Conservation (phyloP, 2,888 invertebrate species). For the Euzophera pinguis region DNA sequence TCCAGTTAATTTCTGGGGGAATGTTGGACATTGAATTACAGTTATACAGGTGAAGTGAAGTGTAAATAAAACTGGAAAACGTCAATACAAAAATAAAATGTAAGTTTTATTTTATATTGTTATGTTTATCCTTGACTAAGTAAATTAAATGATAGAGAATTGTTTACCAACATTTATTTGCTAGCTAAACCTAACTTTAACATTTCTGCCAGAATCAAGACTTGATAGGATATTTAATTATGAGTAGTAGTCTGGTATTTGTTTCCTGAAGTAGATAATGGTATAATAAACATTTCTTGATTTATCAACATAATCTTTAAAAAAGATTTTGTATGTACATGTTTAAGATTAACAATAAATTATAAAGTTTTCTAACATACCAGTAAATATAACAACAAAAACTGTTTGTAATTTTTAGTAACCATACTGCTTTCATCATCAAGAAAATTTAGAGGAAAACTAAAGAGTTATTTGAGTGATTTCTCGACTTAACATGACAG, state of each 20-base stretch:
- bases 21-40: not conserved
- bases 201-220: too few species aligned
- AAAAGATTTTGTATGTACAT: too few species aligned
- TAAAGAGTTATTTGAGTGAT: not conserved
- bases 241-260: too few species aligned
- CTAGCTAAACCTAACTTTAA: too few species aligned
- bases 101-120: constrained; percentile 1
- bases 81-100: constrained; percentile 6
- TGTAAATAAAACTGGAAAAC: constrained; percentile 3
- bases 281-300: too few species aligned
- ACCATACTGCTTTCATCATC: not conserved
- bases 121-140: not conserved
- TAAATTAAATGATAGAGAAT: too few species aligned
- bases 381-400: not conserved
- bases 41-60: not conserved
- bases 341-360: too few species aligned
- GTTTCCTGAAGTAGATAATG: too few species aligned
- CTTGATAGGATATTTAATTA: too few species aligned
- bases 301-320: too few species aligned
- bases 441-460: not conserved
- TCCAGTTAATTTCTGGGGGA: constrained; percentile 31
- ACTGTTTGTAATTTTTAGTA: not conserved
- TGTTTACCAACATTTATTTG: too few species aligned
- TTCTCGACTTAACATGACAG: constrained; percentile 25
- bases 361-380: not conserved